Percentiles rank a stretch among this genome's conserved stretches.
Conservation (phyloP, 2,888 invertebrate species). For the Caenorhabditis doughertyi region DNA sequence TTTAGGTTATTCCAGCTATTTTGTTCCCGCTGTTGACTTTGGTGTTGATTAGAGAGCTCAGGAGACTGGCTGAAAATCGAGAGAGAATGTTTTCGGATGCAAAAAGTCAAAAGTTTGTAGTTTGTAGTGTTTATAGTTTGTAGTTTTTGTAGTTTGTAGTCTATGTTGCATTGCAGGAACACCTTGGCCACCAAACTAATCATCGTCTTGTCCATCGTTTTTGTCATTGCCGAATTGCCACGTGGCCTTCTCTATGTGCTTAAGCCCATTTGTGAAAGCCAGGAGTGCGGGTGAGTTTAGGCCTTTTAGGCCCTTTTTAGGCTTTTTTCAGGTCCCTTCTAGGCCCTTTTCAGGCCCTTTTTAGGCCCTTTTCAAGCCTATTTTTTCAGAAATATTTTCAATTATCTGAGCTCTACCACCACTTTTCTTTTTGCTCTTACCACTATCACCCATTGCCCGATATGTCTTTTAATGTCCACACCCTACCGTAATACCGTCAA, state of each 20-base stretch:
- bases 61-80: neutral
- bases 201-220: neutral
- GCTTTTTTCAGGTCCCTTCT: no score
- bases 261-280: neutral
- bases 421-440: no score
- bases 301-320: neutral
- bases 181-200: neutral
- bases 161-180: neutral
- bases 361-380: no score
- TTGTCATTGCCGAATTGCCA: neutral
- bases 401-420: no score
- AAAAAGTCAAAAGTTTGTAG: neutral
- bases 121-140: neutral
- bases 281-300: neutral
- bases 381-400: no score
- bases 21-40: neutral
- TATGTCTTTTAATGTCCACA: no score
- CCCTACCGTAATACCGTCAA: no score
- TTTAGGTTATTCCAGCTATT: neutral
- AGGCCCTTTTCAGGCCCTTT: no score
- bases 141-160: neutral
- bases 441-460: no score
- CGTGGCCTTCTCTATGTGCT: neutral
- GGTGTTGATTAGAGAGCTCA: neutral
- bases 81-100: neutral